These are phyloP conservation scores for Drosophila falleni DNA, from an alignment of 2,888 invertebrate species.

Conservation along the genomic window DNA sequence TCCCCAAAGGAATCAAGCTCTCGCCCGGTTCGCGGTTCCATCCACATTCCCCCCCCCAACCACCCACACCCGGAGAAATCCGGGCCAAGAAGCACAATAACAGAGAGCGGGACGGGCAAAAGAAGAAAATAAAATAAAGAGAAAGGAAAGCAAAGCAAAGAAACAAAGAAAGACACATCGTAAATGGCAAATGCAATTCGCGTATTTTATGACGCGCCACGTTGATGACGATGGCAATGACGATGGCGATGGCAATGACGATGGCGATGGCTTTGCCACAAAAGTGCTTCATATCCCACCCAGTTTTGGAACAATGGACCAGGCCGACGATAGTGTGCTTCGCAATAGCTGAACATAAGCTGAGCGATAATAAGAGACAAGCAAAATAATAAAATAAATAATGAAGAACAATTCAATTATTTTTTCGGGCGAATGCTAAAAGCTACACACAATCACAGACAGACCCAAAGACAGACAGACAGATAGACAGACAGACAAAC, in stretches of 20 bases:
- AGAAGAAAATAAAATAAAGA: conserved; percentile 22
- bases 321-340: conserved; percentile 51
- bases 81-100: conserved; percentile 58
- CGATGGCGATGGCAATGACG: conserved; percentile 57
- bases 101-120: conserved; percentile 41
- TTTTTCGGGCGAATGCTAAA: conserved; percentile 66
- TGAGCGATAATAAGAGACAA: conserved; percentile 78
- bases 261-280: conserved; percentile 54
- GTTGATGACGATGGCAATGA: conserved; percentile 69
- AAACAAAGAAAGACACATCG: conserved; percentile 70
- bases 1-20: conserved; percentile 81
- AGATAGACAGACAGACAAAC: conserved; percentile 19
- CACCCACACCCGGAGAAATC: conserved; percentile 37
- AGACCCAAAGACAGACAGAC: conserved; percentile 1
- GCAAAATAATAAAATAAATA: conserved; percentile 82
- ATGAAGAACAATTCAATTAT: conserved; percentile 82
- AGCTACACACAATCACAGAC: conserved; percentile 62
- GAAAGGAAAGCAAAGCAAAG: conserved; percentile 21
- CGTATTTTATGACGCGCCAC: conserved; percentile 82
- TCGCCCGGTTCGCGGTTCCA: conserved; percentile 48
- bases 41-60: not conserved
- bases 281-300: conserved; percentile 67
- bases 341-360: conserved; percentile 59
- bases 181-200: conserved; percentile 82
- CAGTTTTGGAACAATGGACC: conserved; percentile 59